phyloP scores from a whole-genome alignment of 1,140 invertebrate species.

The Pristionchus pacificus region DNA sequence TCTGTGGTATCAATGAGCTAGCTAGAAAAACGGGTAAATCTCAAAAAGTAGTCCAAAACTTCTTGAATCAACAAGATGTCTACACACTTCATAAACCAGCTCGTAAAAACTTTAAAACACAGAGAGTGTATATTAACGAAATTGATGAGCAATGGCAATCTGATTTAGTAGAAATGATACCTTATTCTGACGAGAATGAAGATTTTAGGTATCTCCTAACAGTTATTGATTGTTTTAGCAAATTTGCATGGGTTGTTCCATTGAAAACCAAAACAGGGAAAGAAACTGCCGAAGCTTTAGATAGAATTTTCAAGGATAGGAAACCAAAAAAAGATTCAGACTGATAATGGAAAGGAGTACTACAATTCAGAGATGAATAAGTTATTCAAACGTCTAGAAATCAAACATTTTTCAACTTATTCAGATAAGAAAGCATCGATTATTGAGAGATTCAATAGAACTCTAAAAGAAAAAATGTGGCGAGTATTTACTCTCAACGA shows the following conservation, averaged over 20 bases:
- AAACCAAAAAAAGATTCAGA: constrained; percentile 59
- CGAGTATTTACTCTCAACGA: constrained; percentile 46
- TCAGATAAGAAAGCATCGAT: constrained; percentile 54
- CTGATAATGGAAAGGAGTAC: constrained; percentile 60
- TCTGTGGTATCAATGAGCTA: constrained; percentile 25
- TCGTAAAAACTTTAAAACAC: constrained; percentile 17
- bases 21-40: constrained; percentile 17
- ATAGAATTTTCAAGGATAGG: constrained; percentile 44
- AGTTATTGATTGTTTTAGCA: constrained; percentile 61
- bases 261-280: constrained; percentile 60
- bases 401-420: constrained; percentile 24
- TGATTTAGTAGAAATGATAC: constrained; percentile 57
- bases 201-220: constrained; percentile 60
- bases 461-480: constrained; percentile 45
- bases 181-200: constrained; percentile 56
- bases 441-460: too few species aligned
- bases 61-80: constrained; percentile 30
- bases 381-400: constrained; percentile 15
- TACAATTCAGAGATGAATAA: constrained; percentile 31
- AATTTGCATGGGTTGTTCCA: constrained; percentile 59
- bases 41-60: constrained; percentile 19
- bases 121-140: constrained; percentile 35
- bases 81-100: constrained; percentile 34
- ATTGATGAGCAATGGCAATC: constrained; percentile 58
- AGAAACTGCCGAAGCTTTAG: constrained; percentile 40